These are phyloP conservation scores for Natator depressus DNA, from an alignment of 2,113 vertebrate species.

Conservation along the genomic window DNA sequence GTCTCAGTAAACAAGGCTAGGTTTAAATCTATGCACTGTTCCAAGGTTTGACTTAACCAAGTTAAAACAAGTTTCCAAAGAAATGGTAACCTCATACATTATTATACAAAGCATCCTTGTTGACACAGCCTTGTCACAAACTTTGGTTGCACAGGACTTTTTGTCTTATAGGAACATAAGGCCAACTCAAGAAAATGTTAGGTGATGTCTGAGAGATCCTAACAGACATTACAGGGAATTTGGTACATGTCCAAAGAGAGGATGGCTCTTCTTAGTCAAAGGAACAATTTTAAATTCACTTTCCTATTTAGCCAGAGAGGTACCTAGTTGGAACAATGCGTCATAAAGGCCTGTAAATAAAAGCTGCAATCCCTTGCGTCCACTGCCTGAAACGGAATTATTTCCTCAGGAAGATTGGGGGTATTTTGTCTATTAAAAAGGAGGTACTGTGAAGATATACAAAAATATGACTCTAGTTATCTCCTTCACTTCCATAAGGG, in stretches of 20 bases:
- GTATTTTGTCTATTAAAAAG: background rate
- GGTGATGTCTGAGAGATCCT: background rate
- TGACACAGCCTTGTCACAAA: background rate
- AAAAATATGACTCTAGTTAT: background rate
- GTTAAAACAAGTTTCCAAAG: background rate
- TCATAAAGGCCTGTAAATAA: background rate
- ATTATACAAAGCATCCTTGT: background rate
- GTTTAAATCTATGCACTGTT: background rate
- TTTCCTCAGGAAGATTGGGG: background rate
- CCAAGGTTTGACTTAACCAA: background rate
- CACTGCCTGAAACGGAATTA: background rate
- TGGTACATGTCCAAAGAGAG: background rate
- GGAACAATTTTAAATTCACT: background rate
- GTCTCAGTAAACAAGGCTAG: background rate
- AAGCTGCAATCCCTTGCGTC: fast-evolving
- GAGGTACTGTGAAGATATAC: fast-evolving
- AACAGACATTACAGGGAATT: background rate
- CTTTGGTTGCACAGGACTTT: too few relatives aligned
- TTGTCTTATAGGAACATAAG: too few relatives aligned
- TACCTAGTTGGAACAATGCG: fast-evolving
- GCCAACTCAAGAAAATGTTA: background rate
- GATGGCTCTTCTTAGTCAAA: background rate
- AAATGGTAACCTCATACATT: background rate
- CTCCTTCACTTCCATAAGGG: background rate
- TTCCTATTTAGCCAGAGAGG: background rate